Evolutionary conservation across 2,113 vertebrate genomes (phyloP).

Genomic region (Saguinus midas): DNA sequence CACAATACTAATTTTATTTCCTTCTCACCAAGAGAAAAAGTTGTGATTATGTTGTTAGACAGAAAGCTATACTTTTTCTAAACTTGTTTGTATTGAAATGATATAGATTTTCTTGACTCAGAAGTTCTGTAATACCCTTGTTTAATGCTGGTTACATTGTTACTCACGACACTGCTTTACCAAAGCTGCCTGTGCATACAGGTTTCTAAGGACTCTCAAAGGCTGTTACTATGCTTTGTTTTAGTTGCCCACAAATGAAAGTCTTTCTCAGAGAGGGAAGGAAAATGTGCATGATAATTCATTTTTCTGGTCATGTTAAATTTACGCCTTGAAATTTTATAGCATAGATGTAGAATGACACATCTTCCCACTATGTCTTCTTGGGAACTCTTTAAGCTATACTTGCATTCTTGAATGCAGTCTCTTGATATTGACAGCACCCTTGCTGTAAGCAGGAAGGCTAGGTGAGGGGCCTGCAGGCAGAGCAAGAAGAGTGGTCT

Average conservation of each 20-base stretch:
- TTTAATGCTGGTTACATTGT: background rate
- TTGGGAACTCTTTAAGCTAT: background rate
- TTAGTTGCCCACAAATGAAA: conserved; percentile 33
- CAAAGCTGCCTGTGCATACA: background rate
- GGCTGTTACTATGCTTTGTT: background rate
- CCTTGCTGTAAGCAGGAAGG: background rate
- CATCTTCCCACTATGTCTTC: background rate
- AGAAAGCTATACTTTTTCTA: background rate
- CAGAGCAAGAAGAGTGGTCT: background rate
- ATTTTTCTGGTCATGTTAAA: conserved; percentile 45
- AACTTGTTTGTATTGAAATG: background rate
- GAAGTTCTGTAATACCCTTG: background rate
- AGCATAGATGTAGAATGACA: background rate
- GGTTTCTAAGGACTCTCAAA: conserved; percentile 14
- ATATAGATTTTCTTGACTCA: background rate
- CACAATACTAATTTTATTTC: background rate
- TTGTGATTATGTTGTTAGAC: background rate
- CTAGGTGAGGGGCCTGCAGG: background rate
- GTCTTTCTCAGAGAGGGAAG: conserved; percentile 28
- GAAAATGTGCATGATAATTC: conserved; percentile 40
- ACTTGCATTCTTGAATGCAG: background rate
- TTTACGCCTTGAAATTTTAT: conserved; percentile 41
- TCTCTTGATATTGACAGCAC: background rate
- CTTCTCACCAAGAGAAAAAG: background rate
- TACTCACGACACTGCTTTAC: background rate